A percentile compares a stretch with the other conserved stretches of the same genome.
These are phyloP conservation scores for Zonotrichia leucophrys DNA, from an alignment of 2,113 vertebrate genomes.

Conservation along the genomic window DNA sequence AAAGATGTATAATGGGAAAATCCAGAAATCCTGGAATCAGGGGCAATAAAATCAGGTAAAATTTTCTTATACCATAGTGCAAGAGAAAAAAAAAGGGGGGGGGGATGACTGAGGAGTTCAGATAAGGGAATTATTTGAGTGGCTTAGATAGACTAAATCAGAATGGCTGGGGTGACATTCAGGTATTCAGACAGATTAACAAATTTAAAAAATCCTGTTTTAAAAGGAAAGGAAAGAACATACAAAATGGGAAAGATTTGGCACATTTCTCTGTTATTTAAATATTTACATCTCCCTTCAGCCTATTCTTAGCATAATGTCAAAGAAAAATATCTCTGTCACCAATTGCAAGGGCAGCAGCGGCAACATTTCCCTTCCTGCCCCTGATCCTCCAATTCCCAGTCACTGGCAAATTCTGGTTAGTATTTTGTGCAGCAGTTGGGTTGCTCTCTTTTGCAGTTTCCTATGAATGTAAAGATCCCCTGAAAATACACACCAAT, in stretches of 20 bases:
- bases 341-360: accelerated
- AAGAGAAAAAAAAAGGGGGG: background rate
- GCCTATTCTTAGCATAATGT: background rate
- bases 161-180: background rate
- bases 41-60: background rate
- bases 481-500: background rate
- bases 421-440: background rate
- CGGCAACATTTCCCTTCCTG: background rate
- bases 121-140: background rate
- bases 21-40: background rate
- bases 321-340: background rate
- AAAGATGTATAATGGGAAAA: background rate
- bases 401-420: background rate
- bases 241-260: background rate
- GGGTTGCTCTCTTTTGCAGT: background rate
- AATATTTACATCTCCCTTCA: background rate
- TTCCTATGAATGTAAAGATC: background rate
- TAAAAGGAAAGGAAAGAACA: background rate
- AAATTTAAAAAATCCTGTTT: background rate
- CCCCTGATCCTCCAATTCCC: background rate
- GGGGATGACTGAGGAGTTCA: background rate
- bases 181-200: background rate
- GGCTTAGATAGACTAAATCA: background rate
- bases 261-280: background rate
- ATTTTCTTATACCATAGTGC: background rate